Conservation (phyloP, 53 echinoderm and acorn worm species). For the Arbacia lixula region DNA sequence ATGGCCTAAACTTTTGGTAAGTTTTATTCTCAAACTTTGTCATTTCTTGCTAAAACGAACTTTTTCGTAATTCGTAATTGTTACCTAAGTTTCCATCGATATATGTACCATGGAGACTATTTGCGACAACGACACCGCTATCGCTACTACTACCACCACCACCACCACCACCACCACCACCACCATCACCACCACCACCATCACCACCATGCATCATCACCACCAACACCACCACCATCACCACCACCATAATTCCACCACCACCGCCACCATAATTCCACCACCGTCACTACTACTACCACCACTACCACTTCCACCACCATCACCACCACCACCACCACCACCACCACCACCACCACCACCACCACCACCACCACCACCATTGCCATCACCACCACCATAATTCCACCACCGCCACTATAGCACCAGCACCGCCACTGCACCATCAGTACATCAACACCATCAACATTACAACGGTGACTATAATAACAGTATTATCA, state of each 20-base stretch:
- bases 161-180: not conserved
- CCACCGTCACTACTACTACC: conserved; percentile 1
- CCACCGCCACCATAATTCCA: too few species aligned
- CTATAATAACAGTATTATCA: not conserved
- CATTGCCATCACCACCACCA: too few species aligned
- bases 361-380: conserved; percentile 3
- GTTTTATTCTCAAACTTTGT: too few species aligned
- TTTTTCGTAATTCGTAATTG: too few species aligned
- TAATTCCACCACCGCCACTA: not conserved
- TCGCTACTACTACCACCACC: not conserved
- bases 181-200: conserved; percentile 1
- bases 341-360: not conserved
- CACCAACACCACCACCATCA: too few species aligned
- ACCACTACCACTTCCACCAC: not conserved
- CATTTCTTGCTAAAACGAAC: too few species aligned
- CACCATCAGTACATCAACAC: not conserved
- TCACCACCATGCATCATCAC: too few species aligned
- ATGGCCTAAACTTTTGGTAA: too few species aligned
- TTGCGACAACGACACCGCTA: not conserved
- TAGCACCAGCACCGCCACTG: not conserved
- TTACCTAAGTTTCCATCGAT: too few species aligned
- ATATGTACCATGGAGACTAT: too few species aligned
- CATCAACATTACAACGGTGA: not conserved
- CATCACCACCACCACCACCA: not conserved
- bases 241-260: too few species aligned